Percentiles rank a stretch among this genome's conserved stretches.
phyloP scores from a whole-genome alignment of 2,797 vertebrate genomes.

The Chelidonichthys spinosus region DNA sequence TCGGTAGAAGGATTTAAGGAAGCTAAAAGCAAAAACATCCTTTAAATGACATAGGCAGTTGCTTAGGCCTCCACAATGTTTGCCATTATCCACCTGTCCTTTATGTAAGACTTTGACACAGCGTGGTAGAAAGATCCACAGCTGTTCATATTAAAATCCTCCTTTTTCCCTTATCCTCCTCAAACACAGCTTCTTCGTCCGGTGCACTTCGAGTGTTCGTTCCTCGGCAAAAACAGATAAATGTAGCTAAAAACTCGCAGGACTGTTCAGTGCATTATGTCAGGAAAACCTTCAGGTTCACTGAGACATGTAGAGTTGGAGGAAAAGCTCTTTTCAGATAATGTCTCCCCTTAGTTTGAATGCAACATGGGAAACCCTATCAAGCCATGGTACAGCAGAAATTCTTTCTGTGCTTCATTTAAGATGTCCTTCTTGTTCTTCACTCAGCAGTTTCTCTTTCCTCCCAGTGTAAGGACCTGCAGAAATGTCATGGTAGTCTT shows the following conservation, averaged over 20 bases:
- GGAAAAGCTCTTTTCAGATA: constrained; percentile 1
- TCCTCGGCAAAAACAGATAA: constrained; percentile 5
- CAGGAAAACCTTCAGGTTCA: constrained; percentile 14
- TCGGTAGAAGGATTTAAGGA: constrained; percentile 39
- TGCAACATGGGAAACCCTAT: constrained; percentile 1
- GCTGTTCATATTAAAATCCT: constrained; percentile 1
- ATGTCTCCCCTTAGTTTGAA: constrained; percentile 18
- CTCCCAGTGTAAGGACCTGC: constrained; percentile 25
- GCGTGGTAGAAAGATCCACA: constrained; percentile 21
- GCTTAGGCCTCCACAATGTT: constrained; percentile 14
- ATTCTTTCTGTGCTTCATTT: constrained; percentile 21
- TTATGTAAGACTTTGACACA: constrained; percentile 58
- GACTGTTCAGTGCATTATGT: constrained; percentile 63
- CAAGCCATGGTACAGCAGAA: background rate
- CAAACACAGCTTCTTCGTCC: background rate
- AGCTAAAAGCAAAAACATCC: constrained; percentile 43
- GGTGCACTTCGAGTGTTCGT: background rate
- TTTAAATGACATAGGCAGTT: background rate
- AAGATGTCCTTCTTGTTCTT: constrained; percentile 8
- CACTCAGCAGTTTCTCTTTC: constrained; percentile 1
- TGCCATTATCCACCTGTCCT: constrained; percentile 25
- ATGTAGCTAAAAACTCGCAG: constrained; percentile 35
- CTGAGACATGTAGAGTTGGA: background rate
- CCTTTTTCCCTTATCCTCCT: constrained; percentile 29
- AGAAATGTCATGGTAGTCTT: constrained; percentile 1